A percentile compares a stretch with the other conserved stretches of the same genome.
These are phyloP conservation scores for Petrocephalus schoutedeni DNA, from an alignment of 2,797 vertebrate genomes.

Conservation along the genomic window DNA sequence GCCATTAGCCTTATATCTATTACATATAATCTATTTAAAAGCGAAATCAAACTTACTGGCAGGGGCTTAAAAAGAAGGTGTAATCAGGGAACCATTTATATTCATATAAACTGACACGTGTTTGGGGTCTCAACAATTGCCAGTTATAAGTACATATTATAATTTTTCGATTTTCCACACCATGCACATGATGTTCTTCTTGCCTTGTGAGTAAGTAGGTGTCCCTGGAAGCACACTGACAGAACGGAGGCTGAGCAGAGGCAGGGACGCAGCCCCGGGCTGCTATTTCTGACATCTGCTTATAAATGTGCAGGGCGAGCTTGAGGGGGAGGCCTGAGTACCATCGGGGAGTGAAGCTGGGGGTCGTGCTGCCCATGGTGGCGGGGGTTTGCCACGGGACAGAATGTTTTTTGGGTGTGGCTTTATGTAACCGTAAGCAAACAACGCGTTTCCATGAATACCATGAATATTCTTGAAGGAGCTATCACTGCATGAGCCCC, in stretches of 20 bases:
- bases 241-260: neutral
- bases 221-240: neutral
- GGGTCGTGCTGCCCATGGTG: neutral
- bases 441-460: neutral
- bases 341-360: neutral
- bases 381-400: neutral
- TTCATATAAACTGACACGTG: neutral
- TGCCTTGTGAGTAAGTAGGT: neutral
- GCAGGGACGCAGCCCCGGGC: neutral
- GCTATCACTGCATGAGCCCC: neutral
- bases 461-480: neutral
- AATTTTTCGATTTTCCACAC: neutral
- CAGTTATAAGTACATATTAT: neutral
- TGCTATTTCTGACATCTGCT: neutral
- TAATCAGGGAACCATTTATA: neutral
- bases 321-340: neutral
- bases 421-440: neutral
- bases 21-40: neutral
- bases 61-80: neutral
- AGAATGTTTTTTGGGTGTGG: neutral
- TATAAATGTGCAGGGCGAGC: neutral
- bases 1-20: neutral
- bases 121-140: neutral
- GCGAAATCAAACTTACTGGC: neutral
- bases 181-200: neutral